These are phyloP conservation scores for Drosophila maculinotata DNA, from an alignment of 2,888 invertebrate genomes.

Conservation along the genomic window DNA sequence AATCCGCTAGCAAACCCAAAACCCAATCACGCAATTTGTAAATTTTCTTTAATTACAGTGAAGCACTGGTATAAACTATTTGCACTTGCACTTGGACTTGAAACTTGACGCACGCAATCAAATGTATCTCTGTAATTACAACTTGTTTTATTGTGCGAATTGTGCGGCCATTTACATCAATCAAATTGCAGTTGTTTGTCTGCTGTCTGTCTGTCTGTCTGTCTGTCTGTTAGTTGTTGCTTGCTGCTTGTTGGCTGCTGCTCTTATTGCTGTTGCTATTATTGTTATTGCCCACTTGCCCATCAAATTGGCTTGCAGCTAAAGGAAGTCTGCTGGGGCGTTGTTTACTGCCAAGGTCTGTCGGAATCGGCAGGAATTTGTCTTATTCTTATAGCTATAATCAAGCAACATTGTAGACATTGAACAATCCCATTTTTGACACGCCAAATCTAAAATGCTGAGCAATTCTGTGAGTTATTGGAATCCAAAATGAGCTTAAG, in stretches of 20 bases:
- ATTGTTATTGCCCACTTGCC: constrained; percentile 23
- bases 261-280: constrained; percentile 11
- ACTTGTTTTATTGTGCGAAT: constrained; percentile 72
- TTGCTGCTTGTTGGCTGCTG: constrained; percentile 20
- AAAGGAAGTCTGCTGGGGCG: neutral
- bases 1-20: neutral
- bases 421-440: neutral
- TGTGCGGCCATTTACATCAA: constrained; percentile 74
- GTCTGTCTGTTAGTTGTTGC: constrained; percentile 15
- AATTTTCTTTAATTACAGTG: constrained; percentile 65
- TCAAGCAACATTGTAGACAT: neutral
- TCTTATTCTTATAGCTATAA: neutral
- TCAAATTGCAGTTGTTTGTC: constrained; percentile 47
- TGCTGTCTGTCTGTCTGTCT: constrained; percentile 1
- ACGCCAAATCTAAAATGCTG: neutral
- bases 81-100: constrained; percentile 39
- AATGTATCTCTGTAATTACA: constrained; percentile 70
- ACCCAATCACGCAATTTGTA: constrained; percentile 69
- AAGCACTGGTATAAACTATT: constrained; percentile 41
- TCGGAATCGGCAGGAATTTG: neutral
- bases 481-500: too few relatives aligned
- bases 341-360: constrained; percentile 2
- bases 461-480: too few relatives aligned
- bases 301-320: constrained; percentile 16
- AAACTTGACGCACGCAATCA: constrained; percentile 62